These are phyloP conservation scores for Amphiprion ocellaris DNA, from an alignment of 2,113 vertebrate species.

Conservation along the genomic window DNA sequence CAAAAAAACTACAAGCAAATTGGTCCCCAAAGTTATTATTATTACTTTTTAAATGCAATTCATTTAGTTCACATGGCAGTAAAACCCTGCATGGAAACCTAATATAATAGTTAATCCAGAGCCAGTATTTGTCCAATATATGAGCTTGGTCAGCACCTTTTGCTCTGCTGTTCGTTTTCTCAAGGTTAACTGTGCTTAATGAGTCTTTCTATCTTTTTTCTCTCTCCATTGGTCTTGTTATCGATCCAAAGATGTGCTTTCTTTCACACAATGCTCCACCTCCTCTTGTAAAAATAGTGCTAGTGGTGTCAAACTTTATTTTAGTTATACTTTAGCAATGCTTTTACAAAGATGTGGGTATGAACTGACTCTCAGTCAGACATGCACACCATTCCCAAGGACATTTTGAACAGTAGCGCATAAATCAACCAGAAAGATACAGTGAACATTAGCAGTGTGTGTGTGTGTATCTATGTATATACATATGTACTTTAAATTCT, in stretches of 20 bases:
- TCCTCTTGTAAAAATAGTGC: not conserved
- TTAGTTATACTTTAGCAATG: not conserved
- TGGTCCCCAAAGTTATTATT: not conserved
- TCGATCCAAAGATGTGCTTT: constrained; percentile 13
- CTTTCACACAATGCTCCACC: constrained; percentile 10
- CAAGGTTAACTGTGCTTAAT: not conserved
- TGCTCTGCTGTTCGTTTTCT: not conserved
- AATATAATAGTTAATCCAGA: constrained; percentile 11
- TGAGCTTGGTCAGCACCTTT: not conserved
- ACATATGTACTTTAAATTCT: not conserved
- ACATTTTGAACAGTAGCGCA: not conserved
- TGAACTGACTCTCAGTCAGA: not conserved
- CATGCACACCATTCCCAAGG: not conserved
- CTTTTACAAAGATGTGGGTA: not conserved
- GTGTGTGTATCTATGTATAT: not conserved
- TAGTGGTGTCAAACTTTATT: constrained; percentile 4
- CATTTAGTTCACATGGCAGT: constrained; percentile 6
- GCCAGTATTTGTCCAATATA: not conserved
- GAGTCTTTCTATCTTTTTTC: constrained; percentile 5
- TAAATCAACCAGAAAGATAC: not conserved
- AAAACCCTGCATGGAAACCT: constrained; percentile 23
- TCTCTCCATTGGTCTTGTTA: constrained; percentile 8
- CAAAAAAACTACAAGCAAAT: constrained; percentile 4
- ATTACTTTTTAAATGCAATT: not conserved
- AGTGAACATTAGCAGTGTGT: not conserved